phyloP scores from a whole-genome alignment of 2,888 invertebrate genomes.

The Leptura quadrifasciata region DNA sequence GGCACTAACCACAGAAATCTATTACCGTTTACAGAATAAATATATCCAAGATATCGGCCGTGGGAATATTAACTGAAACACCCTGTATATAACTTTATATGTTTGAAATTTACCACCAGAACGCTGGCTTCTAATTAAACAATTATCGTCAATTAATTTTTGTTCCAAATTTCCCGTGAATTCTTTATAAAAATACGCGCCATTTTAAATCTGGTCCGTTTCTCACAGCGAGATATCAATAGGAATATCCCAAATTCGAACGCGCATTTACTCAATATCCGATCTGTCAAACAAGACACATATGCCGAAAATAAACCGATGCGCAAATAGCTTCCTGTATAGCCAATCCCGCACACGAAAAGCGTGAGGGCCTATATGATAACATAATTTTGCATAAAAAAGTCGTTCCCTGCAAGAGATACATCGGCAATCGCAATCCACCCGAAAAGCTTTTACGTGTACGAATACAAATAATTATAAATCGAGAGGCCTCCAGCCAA shows the following conservation, averaged over 20 bases:
- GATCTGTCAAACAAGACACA: background rate
- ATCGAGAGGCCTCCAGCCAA: constrained; percentile 45
- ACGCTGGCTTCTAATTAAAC: too few species aligned
- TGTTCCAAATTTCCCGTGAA: too few species aligned
- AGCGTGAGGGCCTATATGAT: background rate
- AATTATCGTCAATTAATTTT: too few species aligned
- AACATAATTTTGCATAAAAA: constrained; percentile 16
- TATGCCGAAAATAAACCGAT: background rate
- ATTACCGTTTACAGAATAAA: too few species aligned
- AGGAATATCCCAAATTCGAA: background rate
- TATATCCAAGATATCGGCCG: too few species aligned
- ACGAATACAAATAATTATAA: constrained; percentile 54
- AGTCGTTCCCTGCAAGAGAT: constrained; percentile 41
- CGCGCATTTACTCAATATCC: too few species aligned
- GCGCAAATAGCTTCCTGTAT: background rate
- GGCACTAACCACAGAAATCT: too few species aligned
- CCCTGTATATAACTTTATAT: too few species aligned
- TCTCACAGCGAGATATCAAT: background rate
- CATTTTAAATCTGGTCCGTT: too few species aligned
- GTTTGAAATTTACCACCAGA: too few species aligned
- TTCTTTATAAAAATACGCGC: too few species aligned
- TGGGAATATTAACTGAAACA: too few species aligned
- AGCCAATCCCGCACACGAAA: background rate
- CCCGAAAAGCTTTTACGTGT: constrained; percentile 53
- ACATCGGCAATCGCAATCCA: constrained; percentile 46